These are phyloP conservation scores for Turritopsis dohrnii DNA, from an alignment of 30 jellyfish, hydroid and myxozoan genomes.

Conservation along the genomic window DNA sequence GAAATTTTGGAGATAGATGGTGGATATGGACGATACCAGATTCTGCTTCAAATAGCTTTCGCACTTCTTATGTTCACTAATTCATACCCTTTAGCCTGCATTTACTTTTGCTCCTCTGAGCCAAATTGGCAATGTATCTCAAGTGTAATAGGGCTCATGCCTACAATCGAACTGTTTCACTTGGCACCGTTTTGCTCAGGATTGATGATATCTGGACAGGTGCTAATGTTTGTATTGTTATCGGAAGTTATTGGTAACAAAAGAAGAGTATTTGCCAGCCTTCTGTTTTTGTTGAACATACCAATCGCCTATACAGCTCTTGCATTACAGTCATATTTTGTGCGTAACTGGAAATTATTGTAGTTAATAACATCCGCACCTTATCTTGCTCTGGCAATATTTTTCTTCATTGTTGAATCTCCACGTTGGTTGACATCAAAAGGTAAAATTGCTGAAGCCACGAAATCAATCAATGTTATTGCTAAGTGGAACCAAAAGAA, in stretches of 20 bases:
- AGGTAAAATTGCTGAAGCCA: too few species aligned
- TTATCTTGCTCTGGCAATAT: too few species aligned
- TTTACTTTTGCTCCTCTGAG: background rate
- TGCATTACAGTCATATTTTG: background rate
- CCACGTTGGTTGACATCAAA: too few species aligned
- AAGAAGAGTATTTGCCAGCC: background rate
- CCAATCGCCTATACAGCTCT: background rate
- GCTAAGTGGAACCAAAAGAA: too few species aligned
- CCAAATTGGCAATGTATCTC: background rate
- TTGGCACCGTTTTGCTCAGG: too few species aligned
- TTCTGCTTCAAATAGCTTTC: background rate
- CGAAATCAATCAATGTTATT: too few species aligned
- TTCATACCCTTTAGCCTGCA: background rate
- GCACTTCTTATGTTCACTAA: background rate
- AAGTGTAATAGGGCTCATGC: background rate
- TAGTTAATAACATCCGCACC: background rate
- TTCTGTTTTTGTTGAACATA: too few species aligned
- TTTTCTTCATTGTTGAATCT: too few species aligned
- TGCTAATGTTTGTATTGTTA: background rate
- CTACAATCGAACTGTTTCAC: background rate
- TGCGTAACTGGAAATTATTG: background rate
- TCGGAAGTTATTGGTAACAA: background rate
- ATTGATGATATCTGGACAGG: too few species aligned
- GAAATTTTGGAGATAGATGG: background rate
- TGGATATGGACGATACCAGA: background rate